Percentiles rank a stretch among this genome's conserved stretches.
These are phyloP conservation scores for Chloroceryle amazona DNA, from an alignment of 2,797 vertebrate genomes.

Conservation along the genomic window DNA sequence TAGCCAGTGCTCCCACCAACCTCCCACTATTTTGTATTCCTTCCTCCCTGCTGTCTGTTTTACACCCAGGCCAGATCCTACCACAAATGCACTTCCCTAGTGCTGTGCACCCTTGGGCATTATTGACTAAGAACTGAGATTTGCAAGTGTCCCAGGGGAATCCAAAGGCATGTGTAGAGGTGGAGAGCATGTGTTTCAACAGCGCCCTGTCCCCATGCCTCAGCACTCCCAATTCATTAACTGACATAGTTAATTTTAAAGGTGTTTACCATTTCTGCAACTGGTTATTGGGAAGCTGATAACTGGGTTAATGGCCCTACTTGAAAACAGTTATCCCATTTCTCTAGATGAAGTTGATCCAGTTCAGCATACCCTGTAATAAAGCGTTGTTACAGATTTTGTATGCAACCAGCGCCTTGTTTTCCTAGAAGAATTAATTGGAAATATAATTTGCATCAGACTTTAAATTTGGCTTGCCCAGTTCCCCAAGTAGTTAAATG, in stretches of 20 bases:
- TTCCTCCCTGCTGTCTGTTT: neutral
- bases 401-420: neutral
- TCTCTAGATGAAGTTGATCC: neutral
- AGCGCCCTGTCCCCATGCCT: neutral
- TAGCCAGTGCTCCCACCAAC: slow-evolving; percentile 15
- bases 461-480: neutral
- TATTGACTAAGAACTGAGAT: neutral
- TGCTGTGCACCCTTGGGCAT: neutral
- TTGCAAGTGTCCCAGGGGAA: neutral
- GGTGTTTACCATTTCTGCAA: neutral
- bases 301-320: neutral
- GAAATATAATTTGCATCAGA: neutral
- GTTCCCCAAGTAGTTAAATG: neutral
- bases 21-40: neutral
- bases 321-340: slow-evolving; percentile 4
- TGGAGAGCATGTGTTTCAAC: neutral
- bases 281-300: slow-evolving; percentile 12
- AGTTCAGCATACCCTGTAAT: neutral
- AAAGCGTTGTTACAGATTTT: neutral
- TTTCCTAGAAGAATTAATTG: neutral
- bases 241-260: neutral
- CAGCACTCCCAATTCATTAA: neutral
- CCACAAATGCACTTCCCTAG: neutral
- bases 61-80: neutral
- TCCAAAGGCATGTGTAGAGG: rapidly evolving